Evolutionary conservation across 2,113 vertebrate genomes (phyloP).

Genomic region (Malurus elegans): DNA sequence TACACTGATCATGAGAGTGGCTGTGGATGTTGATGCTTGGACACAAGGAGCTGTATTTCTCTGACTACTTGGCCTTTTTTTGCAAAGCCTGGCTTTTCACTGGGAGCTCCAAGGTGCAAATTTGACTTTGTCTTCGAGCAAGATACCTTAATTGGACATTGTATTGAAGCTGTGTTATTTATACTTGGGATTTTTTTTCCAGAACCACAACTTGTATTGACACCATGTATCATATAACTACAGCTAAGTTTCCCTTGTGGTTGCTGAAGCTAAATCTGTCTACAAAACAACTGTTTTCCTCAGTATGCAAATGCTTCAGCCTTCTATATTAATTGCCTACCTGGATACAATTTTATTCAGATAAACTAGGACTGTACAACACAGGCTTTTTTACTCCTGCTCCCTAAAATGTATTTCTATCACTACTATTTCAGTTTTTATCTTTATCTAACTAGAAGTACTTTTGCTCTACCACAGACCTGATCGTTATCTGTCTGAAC

Average conservation of each 20-base stretch:
- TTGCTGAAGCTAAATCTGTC: background rate
- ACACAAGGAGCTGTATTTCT: background rate
- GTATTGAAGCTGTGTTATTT: background rate
- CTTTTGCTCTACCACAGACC: background rate
- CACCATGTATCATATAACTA: background rate
- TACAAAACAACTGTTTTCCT: background rate
- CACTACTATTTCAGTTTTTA: background rate
- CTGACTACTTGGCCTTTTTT: background rate
- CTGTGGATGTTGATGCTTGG: background rate
- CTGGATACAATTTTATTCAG: background rate
- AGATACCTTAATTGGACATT: background rate
- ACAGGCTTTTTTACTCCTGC: background rate
- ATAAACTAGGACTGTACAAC: background rate
- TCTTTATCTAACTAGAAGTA: background rate
- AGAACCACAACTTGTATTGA: background rate
- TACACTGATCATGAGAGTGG: accelerated
- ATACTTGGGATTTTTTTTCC: background rate
- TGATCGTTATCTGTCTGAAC: background rate
- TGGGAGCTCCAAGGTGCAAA: background rate
- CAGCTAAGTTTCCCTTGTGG: background rate
- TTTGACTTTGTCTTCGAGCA: background rate
- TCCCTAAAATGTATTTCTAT: background rate
- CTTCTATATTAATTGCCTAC: background rate
- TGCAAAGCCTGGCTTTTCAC: background rate
- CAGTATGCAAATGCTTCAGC: background rate